A percentile compares a stretch with the other conserved stretches of the same genome.
phyloP scores from a whole-genome alignment of 2,113 vertebrate species.

The Passer domesticus region DNA sequence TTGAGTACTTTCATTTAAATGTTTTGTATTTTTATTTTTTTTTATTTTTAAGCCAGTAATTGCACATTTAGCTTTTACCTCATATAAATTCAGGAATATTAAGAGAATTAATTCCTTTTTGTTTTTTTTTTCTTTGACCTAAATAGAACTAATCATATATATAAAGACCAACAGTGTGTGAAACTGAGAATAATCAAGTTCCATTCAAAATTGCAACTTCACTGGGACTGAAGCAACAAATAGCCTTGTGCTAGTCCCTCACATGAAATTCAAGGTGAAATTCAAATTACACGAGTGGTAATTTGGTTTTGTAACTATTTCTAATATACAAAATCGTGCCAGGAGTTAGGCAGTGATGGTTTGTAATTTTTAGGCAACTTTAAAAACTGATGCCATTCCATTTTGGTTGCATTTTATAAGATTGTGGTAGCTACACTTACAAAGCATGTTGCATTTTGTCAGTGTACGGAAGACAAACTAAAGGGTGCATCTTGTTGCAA shows the following conservation, averaged over 20 bases:
- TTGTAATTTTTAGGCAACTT: not conserved
- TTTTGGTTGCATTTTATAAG: not conserved
- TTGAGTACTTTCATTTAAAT: not conserved
- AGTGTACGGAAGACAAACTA: not conserved
- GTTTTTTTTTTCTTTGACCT: not conserved
- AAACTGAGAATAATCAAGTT: not conserved
- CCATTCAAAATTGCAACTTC: not conserved
- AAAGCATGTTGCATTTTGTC: not conserved
- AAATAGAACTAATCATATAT: not conserved
- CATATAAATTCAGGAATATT: not conserved
- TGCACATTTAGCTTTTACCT: not conserved
- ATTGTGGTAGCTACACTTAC: not conserved
- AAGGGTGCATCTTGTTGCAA: not conserved
- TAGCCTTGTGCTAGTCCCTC: not conserved
- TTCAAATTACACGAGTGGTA: not conserved
- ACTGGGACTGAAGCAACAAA: not conserved
- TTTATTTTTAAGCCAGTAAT: not conserved
- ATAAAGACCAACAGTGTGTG: not conserved
- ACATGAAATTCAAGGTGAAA: not conserved
- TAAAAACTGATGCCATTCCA: not conserved
- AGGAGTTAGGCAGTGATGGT: not conserved
- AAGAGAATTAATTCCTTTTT: not conserved
- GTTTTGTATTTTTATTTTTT: not conserved
- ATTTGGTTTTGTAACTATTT: not conserved
- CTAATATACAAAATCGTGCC: not conserved